These are phyloP conservation scores for Delphinus delphis DNA, from an alignment of 2,113 vertebrate species.

Conservation along the genomic window DNA sequence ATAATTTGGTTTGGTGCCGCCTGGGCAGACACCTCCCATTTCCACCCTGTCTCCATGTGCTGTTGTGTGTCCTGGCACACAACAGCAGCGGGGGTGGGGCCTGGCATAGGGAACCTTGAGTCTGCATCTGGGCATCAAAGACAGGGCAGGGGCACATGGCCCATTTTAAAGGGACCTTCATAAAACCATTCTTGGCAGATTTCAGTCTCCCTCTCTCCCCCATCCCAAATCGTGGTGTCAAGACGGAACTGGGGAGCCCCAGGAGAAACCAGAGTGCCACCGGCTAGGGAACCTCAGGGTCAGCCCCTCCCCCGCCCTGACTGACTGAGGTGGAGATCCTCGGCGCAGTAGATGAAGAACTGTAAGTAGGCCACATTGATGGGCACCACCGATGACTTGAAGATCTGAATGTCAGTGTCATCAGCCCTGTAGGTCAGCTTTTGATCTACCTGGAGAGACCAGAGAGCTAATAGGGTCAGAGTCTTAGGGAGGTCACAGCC, in stretches of 20 bases:
- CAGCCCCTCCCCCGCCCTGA: not conserved
- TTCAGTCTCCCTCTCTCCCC: not conserved
- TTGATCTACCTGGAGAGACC: conserved; percentile 72
- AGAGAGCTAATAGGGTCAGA: not conserved
- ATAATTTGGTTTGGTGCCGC: not conserved
- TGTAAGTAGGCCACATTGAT: conserved; percentile 38
- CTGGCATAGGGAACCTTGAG: not conserved
- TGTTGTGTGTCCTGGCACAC: not conserved
- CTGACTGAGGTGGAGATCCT: conserved; percentile 79
- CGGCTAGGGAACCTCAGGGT: not conserved
- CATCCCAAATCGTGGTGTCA: not conserved
- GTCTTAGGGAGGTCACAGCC: not conserved
- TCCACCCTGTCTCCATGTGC: not conserved
- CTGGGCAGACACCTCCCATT: not conserved
- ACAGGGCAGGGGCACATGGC: not conserved
- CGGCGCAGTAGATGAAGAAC: conserved; percentile 76
- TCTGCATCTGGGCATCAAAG: not conserved
- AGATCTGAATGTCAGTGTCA: conserved; percentile 56
- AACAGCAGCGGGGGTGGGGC: not conserved
- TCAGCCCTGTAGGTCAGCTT: not conserved
- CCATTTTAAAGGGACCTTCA: not conserved
- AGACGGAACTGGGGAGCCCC: not conserved
- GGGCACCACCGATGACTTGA: not conserved
- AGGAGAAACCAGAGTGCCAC: not conserved
- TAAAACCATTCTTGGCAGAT: not conserved